A percentile compares a stretch with the other conserved stretches of the same genome.
Conservation (phyloP, 2,797 vertebrate genomes). For the Lithobates pipiens region DNA sequence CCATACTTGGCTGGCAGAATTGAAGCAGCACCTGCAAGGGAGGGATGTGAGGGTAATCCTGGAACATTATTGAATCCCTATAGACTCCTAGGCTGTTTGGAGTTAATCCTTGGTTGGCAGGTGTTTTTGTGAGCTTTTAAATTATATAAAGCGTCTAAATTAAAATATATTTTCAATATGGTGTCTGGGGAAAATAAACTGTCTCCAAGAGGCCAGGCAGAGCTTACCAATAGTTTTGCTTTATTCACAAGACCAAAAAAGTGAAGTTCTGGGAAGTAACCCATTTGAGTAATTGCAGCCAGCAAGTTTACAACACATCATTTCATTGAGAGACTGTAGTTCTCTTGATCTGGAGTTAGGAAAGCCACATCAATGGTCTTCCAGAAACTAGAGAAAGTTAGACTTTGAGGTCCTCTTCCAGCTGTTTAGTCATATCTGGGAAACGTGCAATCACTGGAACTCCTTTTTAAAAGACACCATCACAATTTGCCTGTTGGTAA, state of each 20-base stretch:
- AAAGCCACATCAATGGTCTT: slow-evolving; percentile 33
- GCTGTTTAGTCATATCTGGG: slow-evolving; percentile 37
- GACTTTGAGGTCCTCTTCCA: slow-evolving; percentile 28
- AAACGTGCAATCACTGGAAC: slow-evolving; percentile 5
- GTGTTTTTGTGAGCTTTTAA: not conserved
- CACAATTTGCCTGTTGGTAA: not conserved
- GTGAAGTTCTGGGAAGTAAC: slow-evolving; percentile 27
- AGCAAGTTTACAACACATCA: slow-evolving; percentile 30
- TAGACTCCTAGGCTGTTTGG: not conserved
- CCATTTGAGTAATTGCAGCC: not conserved
- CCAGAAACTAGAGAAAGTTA: slow-evolving; percentile 18
- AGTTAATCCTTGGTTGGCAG: slow-evolving; percentile 4
- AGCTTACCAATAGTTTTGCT: not conserved
- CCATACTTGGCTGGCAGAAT: not conserved
- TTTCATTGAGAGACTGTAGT: slow-evolving; percentile 13
- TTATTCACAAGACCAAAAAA: slow-evolving; percentile 10
- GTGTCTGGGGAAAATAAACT: slow-evolving; percentile 18
- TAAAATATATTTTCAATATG: slow-evolving; percentile 13
- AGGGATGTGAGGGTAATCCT: not conserved
- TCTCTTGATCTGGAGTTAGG: slow-evolving; percentile 17
- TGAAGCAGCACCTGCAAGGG: not conserved
- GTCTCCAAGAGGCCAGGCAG: slow-evolving; percentile 11
- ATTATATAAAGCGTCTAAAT: not conserved
- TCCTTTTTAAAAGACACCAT: slow-evolving; percentile 1
- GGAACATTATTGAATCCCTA: not conserved